Evolutionary conservation across 2,797 vertebrate genomes (phyloP), one percentile per base, ranked within the genome.

Genomic region (Loris lydekkerianus): DNA sequence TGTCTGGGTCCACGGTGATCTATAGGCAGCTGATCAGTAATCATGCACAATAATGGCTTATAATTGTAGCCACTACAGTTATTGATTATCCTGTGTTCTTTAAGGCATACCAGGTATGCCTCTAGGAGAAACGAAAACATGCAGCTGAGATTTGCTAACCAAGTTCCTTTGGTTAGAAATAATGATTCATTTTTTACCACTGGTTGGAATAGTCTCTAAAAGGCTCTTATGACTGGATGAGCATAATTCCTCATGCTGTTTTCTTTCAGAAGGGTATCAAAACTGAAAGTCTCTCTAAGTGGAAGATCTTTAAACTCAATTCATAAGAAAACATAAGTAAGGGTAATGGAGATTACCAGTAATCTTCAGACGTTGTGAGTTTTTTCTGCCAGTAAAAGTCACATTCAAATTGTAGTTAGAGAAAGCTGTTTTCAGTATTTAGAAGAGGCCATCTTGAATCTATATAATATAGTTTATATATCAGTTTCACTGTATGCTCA

Each of bases 141-240:
- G 78, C 29, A 96, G 96, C 94, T 97, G 96, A 97, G 96, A 97
- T 81, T 96, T 86, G 89, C 86, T 96, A 86, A 91, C 94, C 40
- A 83, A 58, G 31, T 92, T 96, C 84, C 85, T 95, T 94, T 94
- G 86, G 86, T 97, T 96, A 96, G 69, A 97, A 96, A 53, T 93
- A 92, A 77, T 89, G 83, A 86, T 95, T 97, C 29, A 17, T 93
- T 76, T 34, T 93, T 96, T 87, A 88, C 27, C 91, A 63, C 82
- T 95, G 93, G 77, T 95, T 97, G 80, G 86, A 97, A 92, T 76
- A 96, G 85, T 94, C 53, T 95, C 56, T 96, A 46, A 96, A 97
- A 97, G 93, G 77, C 72, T 96, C 60, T 97, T 82, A 56, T 95
- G 87, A 97, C 73, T 89, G 67, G 92, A 49, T 80, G 83, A 89